Evolutionary conservation across 37 sponge, comb jelly and placozoan genomes (phyloP).

Genomic region (Spongia lamella): DNA sequence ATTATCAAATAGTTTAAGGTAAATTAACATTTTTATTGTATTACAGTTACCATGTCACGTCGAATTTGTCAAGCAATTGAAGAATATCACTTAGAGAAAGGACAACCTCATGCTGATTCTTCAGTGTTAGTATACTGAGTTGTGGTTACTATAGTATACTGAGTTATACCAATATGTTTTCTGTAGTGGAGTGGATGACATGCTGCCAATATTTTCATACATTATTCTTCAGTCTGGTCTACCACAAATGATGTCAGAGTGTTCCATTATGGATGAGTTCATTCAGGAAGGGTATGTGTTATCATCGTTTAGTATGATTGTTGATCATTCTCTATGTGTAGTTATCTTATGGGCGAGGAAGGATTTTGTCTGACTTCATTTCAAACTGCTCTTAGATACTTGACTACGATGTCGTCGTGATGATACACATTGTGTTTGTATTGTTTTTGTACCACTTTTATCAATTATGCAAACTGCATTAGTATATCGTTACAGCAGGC

Average conservation of each 20-base stretch:
- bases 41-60: too few species aligned
- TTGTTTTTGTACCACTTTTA: too few species aligned
- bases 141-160: too few species aligned
- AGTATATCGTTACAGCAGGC: too few species aligned
- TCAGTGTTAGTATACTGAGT: too few species aligned
- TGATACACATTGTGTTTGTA: too few species aligned
- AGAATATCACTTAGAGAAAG: slow-evolving; percentile 47
- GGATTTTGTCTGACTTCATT: slow-evolving; percentile 94
- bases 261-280: slow-evolving; percentile 80
- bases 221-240: slow-evolving; percentile 58
- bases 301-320: not conserved
- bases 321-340: slow-evolving; percentile 15
- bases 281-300: slow-evolving; percentile 73
- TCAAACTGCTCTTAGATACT: slow-evolving; percentile 71
- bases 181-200: slow-evolving; percentile 84
- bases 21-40: too few species aligned
- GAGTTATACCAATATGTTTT: not conserved
- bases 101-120: slow-evolving; percentile 15
- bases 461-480: too few species aligned
- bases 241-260: slow-evolving; percentile 84
- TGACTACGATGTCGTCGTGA: slow-evolving; percentile 48
- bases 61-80: slow-evolving; percentile 50
- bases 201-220: slow-evolving; percentile 87
- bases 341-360: slow-evolving; percentile 83
- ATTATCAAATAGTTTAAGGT: too few species aligned